phyloP scores from a whole-genome alignment of 2,113 vertebrate species.

The Tachysurus vachellii region DNA sequence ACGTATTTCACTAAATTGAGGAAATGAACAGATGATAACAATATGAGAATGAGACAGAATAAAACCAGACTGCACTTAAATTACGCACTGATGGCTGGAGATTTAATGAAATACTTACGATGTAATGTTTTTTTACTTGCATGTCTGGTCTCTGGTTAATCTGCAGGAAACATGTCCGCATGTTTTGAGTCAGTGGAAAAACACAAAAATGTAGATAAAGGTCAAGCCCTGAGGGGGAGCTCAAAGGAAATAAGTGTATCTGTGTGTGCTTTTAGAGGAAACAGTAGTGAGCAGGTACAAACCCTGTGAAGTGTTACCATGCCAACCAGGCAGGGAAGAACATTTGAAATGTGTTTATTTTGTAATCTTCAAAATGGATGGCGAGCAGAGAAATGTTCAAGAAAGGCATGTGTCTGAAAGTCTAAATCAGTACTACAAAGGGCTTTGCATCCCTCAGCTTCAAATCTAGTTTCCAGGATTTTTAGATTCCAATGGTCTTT shows the following conservation, averaged over 20 bases:
- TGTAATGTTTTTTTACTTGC: neutral
- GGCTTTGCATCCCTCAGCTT: slow-evolving; percentile 30
- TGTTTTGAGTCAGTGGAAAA: slow-evolving; percentile 2
- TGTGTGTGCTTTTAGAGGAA: slow-evolving; percentile 35
- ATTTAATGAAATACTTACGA: neutral
- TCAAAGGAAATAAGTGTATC: slow-evolving; percentile 15
- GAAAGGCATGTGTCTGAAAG: slow-evolving; percentile 43
- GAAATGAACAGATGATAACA: slow-evolving; percentile 4
- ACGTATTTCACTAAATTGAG: neutral
- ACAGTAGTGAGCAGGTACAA: slow-evolving; percentile 61
- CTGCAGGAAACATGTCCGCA: slow-evolving; percentile 12
- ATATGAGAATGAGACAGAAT: neutral
- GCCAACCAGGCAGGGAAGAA: slow-evolving; percentile 62
- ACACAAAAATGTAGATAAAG: slow-evolving; percentile 43
- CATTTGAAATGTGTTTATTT: slow-evolving; percentile 62
- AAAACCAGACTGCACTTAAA: neutral
- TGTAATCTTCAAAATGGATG: slow-evolving; percentile 61
- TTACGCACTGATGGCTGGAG: neutral
- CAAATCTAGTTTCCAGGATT: slow-evolving; percentile 25
- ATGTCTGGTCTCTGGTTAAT: neutral
- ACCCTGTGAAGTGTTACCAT: slow-evolving; percentile 68
- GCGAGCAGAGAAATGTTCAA: slow-evolving; percentile 12
- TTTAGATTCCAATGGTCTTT: neutral
- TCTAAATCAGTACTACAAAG: slow-evolving; percentile 35
- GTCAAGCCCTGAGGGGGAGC: slow-evolving; percentile 36